These are phyloP conservation scores for Eurystomus gularis DNA, from an alignment of 2,113 vertebrate species.

Conservation along the genomic window DNA sequence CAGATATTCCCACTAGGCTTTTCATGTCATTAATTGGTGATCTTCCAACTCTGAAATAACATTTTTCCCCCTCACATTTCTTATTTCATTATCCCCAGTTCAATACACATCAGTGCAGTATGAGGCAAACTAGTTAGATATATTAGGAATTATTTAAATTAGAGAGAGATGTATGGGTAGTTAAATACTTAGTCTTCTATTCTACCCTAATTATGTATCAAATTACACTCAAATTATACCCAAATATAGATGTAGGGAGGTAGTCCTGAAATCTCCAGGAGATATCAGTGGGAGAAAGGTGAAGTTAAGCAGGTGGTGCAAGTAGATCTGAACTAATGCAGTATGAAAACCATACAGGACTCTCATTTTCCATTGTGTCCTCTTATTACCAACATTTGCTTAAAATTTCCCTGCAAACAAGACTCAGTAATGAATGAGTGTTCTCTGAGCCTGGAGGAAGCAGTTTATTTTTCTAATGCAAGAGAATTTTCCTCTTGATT, in stretches of 20 bases:
- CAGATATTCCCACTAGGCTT: slow-evolving; percentile 67
- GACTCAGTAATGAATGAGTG: neutral
- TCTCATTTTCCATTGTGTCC: slow-evolving; percentile 18
- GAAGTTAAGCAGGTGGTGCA: neutral
- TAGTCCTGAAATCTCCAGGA: slow-evolving; percentile 54
- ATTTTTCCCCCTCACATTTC: slow-evolving; percentile 70
- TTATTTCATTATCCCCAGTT: slow-evolving; percentile 82
- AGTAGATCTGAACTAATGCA: slow-evolving; percentile 27
- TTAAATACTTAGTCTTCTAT: slow-evolving; percentile 76
- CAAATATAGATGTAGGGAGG: slow-evolving; percentile 71
- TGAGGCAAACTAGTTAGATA: slow-evolving; percentile 67
- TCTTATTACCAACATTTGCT: slow-evolving; percentile 18
- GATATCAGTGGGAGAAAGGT: neutral
- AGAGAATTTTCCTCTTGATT: neutral
- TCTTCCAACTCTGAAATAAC: slow-evolving; percentile 74
- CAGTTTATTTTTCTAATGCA: neutral
- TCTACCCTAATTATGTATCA: slow-evolving; percentile 76
- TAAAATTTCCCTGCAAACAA: neutral
- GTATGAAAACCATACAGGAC: neutral
- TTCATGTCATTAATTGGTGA: slow-evolving; percentile 76
- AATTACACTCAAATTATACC: slow-evolving; percentile 77
- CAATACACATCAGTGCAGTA: slow-evolving; percentile 74
- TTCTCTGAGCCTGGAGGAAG: neutral
- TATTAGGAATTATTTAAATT: slow-evolving; percentile 83
- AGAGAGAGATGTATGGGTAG: slow-evolving; percentile 75